phyloP scores from a whole-genome alignment of 2,888 invertebrate species.

The Leptarthrus brevirostris region DNA sequence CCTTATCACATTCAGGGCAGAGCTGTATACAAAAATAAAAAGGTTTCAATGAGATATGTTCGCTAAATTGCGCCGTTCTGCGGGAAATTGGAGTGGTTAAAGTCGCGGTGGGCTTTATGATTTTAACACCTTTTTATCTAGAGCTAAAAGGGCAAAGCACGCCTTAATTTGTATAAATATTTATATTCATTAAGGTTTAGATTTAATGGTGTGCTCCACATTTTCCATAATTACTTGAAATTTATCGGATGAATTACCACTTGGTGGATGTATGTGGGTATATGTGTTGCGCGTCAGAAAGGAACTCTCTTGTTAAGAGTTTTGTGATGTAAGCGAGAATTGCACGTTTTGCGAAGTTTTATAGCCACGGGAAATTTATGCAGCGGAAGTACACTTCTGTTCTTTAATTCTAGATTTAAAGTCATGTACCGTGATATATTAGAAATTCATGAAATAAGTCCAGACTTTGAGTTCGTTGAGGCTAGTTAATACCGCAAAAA shows the following conservation, averaged over 20 bases:
- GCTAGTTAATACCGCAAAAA: no score
- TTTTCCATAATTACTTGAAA: constrained; percentile 1
- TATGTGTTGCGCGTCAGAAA: not conserved
- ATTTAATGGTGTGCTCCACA: not conserved
- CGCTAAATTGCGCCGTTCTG: not conserved
- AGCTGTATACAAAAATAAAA: not conserved
- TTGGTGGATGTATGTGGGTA: not conserved
- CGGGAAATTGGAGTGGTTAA: not conserved
- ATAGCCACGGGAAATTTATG: not conserved
- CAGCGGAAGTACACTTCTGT: not conserved
- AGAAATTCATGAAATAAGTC: not conserved
- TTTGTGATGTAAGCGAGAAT: not conserved
- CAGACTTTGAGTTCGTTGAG: no score
- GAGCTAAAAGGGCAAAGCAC: not conserved
- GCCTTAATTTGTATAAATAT: constrained; percentile 18
- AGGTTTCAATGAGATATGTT: not conserved
- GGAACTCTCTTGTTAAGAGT: not conserved
- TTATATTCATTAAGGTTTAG: constrained; percentile 6
- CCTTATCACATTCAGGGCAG: not conserved
- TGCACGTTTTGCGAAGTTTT: not conserved
- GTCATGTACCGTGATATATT: not conserved
- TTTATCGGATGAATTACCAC: not conserved
- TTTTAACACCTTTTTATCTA: not conserved
- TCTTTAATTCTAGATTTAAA: not conserved
- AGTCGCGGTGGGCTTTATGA: not conserved